phyloP scores from a whole-genome alignment of 2,888 invertebrate species.

The Coelogynopora nodosa region DNA sequence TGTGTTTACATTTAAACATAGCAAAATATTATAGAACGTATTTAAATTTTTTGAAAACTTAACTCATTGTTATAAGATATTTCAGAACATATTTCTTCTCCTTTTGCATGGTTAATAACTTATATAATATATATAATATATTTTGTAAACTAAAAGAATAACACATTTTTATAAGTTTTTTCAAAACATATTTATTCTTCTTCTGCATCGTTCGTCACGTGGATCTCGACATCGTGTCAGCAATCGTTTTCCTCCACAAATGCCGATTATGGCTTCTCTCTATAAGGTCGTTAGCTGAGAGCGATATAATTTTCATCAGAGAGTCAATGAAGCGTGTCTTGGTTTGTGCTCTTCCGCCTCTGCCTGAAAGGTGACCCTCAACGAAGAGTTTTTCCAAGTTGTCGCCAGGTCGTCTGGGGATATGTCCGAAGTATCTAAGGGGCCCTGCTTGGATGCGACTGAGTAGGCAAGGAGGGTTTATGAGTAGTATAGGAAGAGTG shows the following conservation, averaged over 20 bases:
- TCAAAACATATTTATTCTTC: too few species aligned
- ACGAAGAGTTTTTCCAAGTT: not conserved
- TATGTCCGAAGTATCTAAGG: not conserved
- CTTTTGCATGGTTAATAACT: too few species aligned
- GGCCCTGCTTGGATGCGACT: not conserved
- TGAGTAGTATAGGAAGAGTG: too few species aligned
- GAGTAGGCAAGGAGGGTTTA: not conserved
- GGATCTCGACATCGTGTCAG: not conserved
- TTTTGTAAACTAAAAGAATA: too few species aligned
- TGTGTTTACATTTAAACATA: too few species aligned
- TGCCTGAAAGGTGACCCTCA: not conserved
- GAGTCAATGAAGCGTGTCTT: not conserved
- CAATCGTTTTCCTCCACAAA: not conserved
- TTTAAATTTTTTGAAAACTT: too few species aligned
- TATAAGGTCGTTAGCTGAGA: not conserved
- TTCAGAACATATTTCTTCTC: too few species aligned
- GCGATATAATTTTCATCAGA: not conserved
- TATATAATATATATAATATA: too few species aligned
- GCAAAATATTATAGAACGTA: too few species aligned
- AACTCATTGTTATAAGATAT: too few species aligned
- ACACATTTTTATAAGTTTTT: too few species aligned
- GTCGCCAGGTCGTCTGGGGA: not conserved
- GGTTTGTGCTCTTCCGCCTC: not conserved
- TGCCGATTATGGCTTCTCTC: not conserved
- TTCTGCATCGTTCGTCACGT: too few species aligned